Percentiles rank a stretch among this genome's conserved stretches.
Evolutionary conservation across 2,113 vertebrate genomes (phyloP).

Genomic region (Origma solitaria): DNA sequence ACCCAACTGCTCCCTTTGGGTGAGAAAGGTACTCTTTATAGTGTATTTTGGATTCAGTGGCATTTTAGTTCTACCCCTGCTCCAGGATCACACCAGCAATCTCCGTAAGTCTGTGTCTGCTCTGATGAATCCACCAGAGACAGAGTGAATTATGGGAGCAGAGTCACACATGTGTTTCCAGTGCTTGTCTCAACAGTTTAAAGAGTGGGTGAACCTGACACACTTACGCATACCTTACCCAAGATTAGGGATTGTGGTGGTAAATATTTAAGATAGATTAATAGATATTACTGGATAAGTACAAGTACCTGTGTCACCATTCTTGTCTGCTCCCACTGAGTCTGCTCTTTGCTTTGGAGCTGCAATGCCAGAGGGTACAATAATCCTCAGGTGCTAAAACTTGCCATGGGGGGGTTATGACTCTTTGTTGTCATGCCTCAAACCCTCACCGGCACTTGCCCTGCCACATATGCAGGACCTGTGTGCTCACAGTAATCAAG

Average conservation of each 20-base stretch:
- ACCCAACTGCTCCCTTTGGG: neutral
- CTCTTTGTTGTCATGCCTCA: neutral
- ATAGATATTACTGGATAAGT: neutral
- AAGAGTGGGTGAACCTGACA: neutral
- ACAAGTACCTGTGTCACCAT: neutral
- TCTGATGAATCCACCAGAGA: neutral
- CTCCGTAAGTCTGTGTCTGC: neutral
- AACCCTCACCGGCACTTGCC: neutral
- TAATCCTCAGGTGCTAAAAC: neutral
- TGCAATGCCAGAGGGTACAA: fast-evolving
- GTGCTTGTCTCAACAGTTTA: neutral
- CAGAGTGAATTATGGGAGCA: neutral
- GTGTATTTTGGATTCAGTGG: neutral
- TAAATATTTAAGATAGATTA: neutral
- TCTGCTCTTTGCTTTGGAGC: neutral
- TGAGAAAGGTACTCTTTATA: neutral
- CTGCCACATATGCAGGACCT: neutral
- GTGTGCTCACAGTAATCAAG: neutral
- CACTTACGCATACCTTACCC: neutral
- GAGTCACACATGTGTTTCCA: neutral
- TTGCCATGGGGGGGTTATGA: fast-evolving
- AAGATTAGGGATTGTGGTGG: neutral
- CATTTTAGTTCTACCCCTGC: neutral
- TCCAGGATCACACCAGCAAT: neutral
- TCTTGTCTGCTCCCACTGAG: neutral